Conservation (phyloP, 2,888 invertebrate species). For the Ptilodon capucinus region DNA sequence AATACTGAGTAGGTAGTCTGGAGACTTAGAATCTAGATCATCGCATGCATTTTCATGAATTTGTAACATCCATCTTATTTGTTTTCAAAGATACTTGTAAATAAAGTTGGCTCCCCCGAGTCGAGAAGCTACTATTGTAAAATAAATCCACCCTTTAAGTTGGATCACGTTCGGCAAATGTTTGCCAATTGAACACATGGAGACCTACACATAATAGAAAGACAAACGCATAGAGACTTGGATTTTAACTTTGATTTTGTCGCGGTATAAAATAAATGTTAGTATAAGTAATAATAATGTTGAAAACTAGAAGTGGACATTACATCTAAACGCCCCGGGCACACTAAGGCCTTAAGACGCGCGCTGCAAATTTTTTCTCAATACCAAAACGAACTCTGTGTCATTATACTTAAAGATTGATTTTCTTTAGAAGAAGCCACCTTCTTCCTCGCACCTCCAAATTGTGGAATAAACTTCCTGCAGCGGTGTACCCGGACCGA, state of each 20-base stretch:
- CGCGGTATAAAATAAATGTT: constrained; percentile 1
- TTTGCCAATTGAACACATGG: constrained; percentile 65
- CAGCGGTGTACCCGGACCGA: too few species aligned
- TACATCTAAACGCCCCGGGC: too few species aligned
- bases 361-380: too few species aligned
- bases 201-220: constrained; percentile 59
- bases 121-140: constrained; percentile 55
- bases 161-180: constrained; percentile 75
- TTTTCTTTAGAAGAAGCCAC: too few species aligned
- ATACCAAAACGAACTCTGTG: too few species aligned
- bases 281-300: too few species aligned
- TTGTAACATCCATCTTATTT: constrained; percentile 56
- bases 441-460: too few species aligned
- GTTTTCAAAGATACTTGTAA: constrained; percentile 56
- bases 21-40: constrained; percentile 30
- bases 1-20: constrained; percentile 25
- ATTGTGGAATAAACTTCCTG: too few species aligned
- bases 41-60: constrained; percentile 53
- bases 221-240: constrained; percentile 63
- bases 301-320: too few species aligned
- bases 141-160: constrained; percentile 69
- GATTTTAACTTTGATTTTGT: constrained; percentile 48
- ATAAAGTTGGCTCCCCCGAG: constrained; percentile 56
- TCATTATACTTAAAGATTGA: too few species aligned
- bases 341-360: too few species aligned